Evolutionary conservation across 2,797 vertebrate genomes (phyloP), one percentile per base, ranked within the genome.

Genomic region (Lacerta viridis): DNA sequence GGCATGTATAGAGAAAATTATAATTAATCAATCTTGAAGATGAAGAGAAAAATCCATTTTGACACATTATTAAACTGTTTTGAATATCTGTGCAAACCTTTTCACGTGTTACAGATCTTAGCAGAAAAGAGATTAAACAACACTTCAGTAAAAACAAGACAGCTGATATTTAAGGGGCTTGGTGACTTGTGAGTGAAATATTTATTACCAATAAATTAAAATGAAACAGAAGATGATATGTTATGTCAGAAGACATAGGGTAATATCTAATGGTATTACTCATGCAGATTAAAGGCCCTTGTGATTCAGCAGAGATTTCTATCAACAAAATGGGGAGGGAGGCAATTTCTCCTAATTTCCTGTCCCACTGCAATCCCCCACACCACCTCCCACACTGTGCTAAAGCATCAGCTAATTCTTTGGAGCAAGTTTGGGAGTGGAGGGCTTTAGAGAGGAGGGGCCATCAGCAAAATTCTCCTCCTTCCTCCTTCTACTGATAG

Each of bases 191-290:
- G 36, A 66, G 41, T 8, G 29, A n/a, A 61, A 41, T 41, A 61
- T 41, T 76, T 64, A 33, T 80, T 80, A 36, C 10, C 59, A 72
- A 86, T 59, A 81, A 36, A 74, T 75, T 15, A 64, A 77, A 66
- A 15, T 77, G 17, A 85, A 84, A 61, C 59, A 33, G 79, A 80
- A 39, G 15, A n/a, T 55, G 55, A 55, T n/a, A 69, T 29, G 17
- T 43, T n/a, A 69, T 29, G 17, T 43, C 61, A 43, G 46, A 55
- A 69, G 39, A 20, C 39, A 18, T 6, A 61, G 59, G 59, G 59
- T 61, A 61, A 61, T 6, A 61, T 61, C 59, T 20, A 61, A 20
- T 61, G 59, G 20, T 61, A 20, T 61, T 61, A 17, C 59, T 61
- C 59, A 61, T 61, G 15, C 59, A 18, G 59, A 61, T 20, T 18